These are phyloP conservation scores for Chymomyza caudatula DNA, from an alignment of 2,888 invertebrate species.

Conservation along the genomic window DNA sequence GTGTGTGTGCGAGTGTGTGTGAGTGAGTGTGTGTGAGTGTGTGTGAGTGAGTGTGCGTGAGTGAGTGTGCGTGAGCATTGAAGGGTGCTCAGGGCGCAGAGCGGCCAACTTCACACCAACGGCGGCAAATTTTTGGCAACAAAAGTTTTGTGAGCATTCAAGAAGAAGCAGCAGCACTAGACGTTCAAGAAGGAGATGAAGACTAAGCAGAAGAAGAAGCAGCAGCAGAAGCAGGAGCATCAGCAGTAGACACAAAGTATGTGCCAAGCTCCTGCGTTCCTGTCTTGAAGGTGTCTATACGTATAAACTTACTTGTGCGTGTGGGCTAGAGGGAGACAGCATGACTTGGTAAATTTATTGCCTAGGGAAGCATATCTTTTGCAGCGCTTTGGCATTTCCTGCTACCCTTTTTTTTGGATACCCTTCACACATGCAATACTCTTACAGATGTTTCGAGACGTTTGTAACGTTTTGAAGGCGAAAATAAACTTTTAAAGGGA, in stretches of 20 bases:
- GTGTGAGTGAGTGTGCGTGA: not conserved
- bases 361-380: slow-evolving; percentile 71
- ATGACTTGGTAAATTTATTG: slow-evolving; percentile 60
- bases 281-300: slow-evolving; percentile 22
- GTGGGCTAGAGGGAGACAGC: slow-evolving; percentile 25
- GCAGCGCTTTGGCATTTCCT: slow-evolving; percentile 33
- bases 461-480: too few relatives aligned
- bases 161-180: slow-evolving; percentile 29
- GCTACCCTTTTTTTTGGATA: slow-evolving; percentile 19
- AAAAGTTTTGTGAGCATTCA: slow-evolving; percentile 46
- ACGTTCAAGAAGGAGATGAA: slow-evolving; percentile 30
- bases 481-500: too few relatives aligned
- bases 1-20: not conserved
- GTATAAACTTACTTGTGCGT: slow-evolving; percentile 19
- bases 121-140: slow-evolving; percentile 71
- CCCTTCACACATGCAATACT: not conserved
- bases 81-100: not conserved
- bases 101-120: slow-evolving; percentile 64
- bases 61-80: not conserved
- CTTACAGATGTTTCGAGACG: too few relatives aligned
- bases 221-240: slow-evolving; percentile 31
- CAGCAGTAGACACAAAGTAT: slow-evolving; percentile 8
- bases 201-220: slow-evolving; percentile 19
- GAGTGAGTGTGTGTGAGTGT: not conserved
- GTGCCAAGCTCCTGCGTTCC: slow-evolving; percentile 19